Base-by-base conservation (phyloP, 2,888 invertebrate genomes). In the Doris montereyensis region DNA sequence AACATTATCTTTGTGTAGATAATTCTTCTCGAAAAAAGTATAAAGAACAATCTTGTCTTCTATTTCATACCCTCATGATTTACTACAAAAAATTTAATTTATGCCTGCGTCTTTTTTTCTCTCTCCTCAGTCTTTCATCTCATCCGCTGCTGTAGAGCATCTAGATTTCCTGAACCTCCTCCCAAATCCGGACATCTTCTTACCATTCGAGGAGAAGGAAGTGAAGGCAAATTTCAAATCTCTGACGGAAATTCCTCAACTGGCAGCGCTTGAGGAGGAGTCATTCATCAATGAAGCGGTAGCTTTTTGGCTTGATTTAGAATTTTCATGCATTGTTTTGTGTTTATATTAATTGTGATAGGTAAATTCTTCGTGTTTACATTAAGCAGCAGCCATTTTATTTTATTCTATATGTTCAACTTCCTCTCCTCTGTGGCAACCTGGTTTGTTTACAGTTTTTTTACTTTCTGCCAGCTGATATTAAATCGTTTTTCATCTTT, bases 121-220 rank as follows among this genome's bases (percentile, higher is more conserved):
- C 28, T 21, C n/a, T 67, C 85, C 97, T 80, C 97, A 99, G 94
- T 99, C 99, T 93, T 93, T 99, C 77, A 96, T 99, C 83, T 97
- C 98, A n/a, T 97, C 98, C 86, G 97, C 98, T 3, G 99, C 99
- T 89, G 96, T 97, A 94, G 99, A 99, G 91, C 99, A 99, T 93
- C 93, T 99, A 91, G 99, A 99, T 93, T 99, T 98, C 91, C 95
- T 99, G 94, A 96, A 95, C 70, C 90, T 92, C 0, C 88, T 93
- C 65, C 95, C 95, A 86, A 94, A 95, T 89, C 94, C 95, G 71
- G 94, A 82, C 10, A 82, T 94, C 87, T 95, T 97, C 89, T 94
- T 94, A 4, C 95, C 96, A 82, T 97, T 98, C 92, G 94, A 94
- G 81, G 98, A 98, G 92, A 95, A 96, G 90, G 96, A 96, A 90